phyloP scores from a whole-genome alignment of 2,113 vertebrate species.

The Perccottus glenii region DNA sequence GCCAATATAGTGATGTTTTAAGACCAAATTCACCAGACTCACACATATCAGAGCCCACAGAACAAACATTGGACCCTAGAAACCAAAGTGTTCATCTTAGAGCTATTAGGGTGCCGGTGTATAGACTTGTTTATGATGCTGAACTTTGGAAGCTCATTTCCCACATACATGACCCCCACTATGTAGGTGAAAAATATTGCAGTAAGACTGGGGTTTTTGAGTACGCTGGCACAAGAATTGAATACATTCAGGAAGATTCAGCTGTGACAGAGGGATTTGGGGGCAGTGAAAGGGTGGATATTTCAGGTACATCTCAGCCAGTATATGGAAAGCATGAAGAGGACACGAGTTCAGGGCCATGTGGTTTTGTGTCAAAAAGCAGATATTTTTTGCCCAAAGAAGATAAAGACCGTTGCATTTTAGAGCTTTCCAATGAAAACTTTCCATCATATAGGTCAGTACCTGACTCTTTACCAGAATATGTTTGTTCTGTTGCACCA shows the following conservation, averaged over 20 bases:
- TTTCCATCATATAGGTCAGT: too few relatives aligned
- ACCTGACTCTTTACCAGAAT: too few relatives aligned
- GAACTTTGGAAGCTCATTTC: constrained; percentile 68
- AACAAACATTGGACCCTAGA: background rate
- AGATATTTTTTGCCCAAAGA: too few relatives aligned
- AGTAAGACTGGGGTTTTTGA: constrained; percentile 57
- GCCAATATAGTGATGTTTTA: constrained; percentile 11
- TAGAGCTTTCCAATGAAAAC: too few relatives aligned
- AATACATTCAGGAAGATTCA: constrained; percentile 34
- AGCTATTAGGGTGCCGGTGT: constrained; percentile 33
- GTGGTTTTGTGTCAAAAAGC: constrained; percentile 18
- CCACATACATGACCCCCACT: constrained; percentile 71
- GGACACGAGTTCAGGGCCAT: constrained; percentile 2
- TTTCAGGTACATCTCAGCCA: constrained; percentile 6
- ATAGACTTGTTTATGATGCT: constrained; percentile 55
- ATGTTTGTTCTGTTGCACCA: too few relatives aligned
- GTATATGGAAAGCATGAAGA: background rate
- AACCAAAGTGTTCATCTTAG: constrained; percentile 8
- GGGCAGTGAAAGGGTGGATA: constrained; percentile 7
- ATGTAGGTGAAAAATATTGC: constrained; percentile 61
- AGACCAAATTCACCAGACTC: constrained; percentile 38
- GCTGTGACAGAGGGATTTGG: background rate
- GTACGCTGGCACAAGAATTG: constrained; percentile 34
- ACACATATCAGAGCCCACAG: constrained; percentile 9
- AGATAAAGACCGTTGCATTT: too few relatives aligned